Evolutionary conservation across 2,888 invertebrate genomes (phyloP), one percentile per base, ranked within the genome.

Genomic region (Tipula confusa): DNA sequence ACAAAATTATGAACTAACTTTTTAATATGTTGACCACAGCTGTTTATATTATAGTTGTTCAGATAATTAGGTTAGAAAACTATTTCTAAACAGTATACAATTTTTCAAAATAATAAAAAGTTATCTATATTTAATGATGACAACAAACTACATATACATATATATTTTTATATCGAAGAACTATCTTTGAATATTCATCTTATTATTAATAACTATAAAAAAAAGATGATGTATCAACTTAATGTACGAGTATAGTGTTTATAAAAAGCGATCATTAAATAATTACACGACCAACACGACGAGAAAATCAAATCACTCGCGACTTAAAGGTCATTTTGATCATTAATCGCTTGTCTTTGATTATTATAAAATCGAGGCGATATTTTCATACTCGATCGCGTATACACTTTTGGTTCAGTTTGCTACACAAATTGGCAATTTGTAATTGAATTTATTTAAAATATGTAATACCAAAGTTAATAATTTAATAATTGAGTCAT

Each of bases 1-100:
- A 18, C 64, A 64, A 31, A 31, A 3, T 31, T 31, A n/a, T n/a
- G n/a, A n/a, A n/a, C n/a, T n/a, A n/a, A n/a, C n/a, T n/a, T n/a
- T n/a, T n/a, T 64, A 64, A 64, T 64, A 64, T 24, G 64, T 64
- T 64, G 64, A 64, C 64, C 64, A 64, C 64, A 64, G 64, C 64
- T 64, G 64, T 64, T 43, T 64, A 24, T 24, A 48, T 15, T 48
- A 18, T 5, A 48, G n/a, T 38, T 38, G 18, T 48, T 18, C 15
- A 24, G 64, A 24, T 64, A 24, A 64, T 64, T 64, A 18, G 64
- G 64, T 64, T 24, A 64, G 64, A 64, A 11, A 18, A 64, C 64
- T 24, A 64, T 24, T 24, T 64, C 64, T 64, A 64, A 64, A 64
- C 24, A 24, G 24, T n/a, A 64, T 64, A 64, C n/a, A n/a, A 13